Conservation (phyloP, 2,888 invertebrate genomes). For the Patella ulyssiponensis region DNA sequence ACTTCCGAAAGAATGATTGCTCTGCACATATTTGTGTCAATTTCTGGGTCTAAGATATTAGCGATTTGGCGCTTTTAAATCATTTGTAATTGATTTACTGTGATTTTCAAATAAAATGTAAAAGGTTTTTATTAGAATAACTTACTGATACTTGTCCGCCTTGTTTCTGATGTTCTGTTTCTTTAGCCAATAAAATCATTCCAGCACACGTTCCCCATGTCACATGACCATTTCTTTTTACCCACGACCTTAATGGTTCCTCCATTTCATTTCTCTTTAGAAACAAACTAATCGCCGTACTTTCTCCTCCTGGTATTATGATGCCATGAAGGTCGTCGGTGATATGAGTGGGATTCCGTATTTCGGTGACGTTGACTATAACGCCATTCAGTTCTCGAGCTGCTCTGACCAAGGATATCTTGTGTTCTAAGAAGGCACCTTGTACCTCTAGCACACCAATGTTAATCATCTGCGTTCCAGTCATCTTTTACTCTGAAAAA, state of each 20-base stretch:
- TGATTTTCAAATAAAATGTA: background rate
- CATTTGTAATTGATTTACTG: background rate
- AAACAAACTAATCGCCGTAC: conserved; percentile 64
- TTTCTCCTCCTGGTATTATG: conserved; percentile 68
- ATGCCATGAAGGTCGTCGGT: conserved; percentile 54
- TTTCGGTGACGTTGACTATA: conserved; percentile 45
- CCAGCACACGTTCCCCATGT: conserved; percentile 68
- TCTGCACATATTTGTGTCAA: no score
- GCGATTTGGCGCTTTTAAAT: background rate
- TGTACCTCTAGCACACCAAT: conserved; percentile 66
- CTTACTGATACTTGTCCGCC: conserved; percentile 61
- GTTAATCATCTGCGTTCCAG: no score
- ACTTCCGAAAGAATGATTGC: no score
- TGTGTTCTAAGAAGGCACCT: conserved; percentile 66
- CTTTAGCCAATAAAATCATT: conserved; percentile 62
- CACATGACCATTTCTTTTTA: conserved; percentile 49
- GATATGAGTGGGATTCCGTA: conserved; percentile 48
- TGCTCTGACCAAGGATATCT: conserved; percentile 50
- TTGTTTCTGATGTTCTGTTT: conserved; percentile 56
- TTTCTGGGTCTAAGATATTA: no score
- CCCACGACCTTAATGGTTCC: conserved; percentile 52
- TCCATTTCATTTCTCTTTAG: conserved; percentile 58
- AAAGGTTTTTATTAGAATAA: background rate
- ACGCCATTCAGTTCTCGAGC: conserved; percentile 24
- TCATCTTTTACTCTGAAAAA: no score